Percentiles rank a stretch among this genome's conserved stretches.
phyloP scores from a whole-genome alignment of 2,888 invertebrate genomes.

The Arge pagana region DNA sequence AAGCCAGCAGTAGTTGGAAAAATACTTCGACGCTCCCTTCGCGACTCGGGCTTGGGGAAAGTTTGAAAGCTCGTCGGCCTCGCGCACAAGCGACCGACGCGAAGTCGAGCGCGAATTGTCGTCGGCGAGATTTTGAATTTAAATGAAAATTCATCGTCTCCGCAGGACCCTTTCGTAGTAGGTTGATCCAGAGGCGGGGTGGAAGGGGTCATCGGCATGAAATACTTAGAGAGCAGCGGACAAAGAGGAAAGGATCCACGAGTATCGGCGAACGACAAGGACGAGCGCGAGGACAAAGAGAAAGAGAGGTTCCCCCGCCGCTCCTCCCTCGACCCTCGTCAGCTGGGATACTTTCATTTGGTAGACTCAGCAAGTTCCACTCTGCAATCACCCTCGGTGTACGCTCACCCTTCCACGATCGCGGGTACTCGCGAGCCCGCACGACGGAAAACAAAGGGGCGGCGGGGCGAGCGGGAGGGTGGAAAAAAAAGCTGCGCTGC shows the following conservation, averaged over 20 bases:
- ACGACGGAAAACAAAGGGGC: not conserved
- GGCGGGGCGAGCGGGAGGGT: no score
- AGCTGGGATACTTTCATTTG: constrained; percentile 49
- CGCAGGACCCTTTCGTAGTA: constrained; percentile 32
- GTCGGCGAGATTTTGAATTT: constrained; percentile 54
- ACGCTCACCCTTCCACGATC: constrained; percentile 7
- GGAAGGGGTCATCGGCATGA: no score
- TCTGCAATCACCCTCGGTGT: constrained; percentile 9
- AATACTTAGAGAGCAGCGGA: not conserved
- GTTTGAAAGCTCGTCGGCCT: constrained; percentile 16
- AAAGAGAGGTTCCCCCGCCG: constrained; percentile 18
- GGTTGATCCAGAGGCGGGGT: not conserved
- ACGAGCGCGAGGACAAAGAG: not conserved
- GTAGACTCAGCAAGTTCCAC: constrained; percentile 46
- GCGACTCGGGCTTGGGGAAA: no score
- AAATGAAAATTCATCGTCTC: constrained; percentile 48
- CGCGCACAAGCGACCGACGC: constrained; percentile 7
- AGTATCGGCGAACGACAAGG: not conserved
- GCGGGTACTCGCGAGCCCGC: not conserved
- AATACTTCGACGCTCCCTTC: no score
- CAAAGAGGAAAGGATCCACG: not conserved
- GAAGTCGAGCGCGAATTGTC: not conserved
- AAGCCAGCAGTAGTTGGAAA: no score
- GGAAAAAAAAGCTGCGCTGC: no score
- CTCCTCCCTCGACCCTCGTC: constrained; percentile 34